Evolutionary conservation across 2,888 invertebrate genomes (phyloP).

Genomic region (Prosapia bicincta): DNA sequence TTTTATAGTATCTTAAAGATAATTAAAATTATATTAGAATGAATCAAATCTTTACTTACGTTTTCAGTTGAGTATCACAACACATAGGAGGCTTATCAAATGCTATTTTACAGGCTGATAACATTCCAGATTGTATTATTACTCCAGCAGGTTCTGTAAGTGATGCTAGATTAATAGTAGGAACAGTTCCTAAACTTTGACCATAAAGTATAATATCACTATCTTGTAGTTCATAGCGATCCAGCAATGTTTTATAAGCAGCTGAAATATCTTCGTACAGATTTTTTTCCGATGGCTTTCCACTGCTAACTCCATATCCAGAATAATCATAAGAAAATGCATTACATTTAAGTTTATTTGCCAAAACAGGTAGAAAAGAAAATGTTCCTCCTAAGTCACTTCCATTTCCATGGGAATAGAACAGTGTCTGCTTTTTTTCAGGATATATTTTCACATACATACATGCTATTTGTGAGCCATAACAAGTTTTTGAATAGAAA

Average conservation of each 20-base stretch:
- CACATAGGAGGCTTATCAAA: slow-evolving; percentile 50
- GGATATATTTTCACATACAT: slow-evolving; percentile 88
- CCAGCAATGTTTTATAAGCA: slow-evolving; percentile 89
- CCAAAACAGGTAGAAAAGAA: slow-evolving; percentile 94
- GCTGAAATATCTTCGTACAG: slow-evolving; percentile 98
- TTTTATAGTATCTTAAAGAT: too few species aligned
- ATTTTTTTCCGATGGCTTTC: slow-evolving; percentile 97
- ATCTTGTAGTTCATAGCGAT: slow-evolving; percentile 83
- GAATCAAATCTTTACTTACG: neutral
- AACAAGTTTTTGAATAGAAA: neutral
- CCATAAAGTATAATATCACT: slow-evolving; percentile 98
- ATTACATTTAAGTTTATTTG: slow-evolving; percentile 94
- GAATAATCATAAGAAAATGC: slow-evolving; percentile 96
- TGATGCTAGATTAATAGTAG: slow-evolving; percentile 94
- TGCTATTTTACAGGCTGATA: slow-evolving; percentile 97
- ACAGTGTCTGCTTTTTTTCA: slow-evolving; percentile 87
- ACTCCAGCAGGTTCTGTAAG: slow-evolving; percentile 93
- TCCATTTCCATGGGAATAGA: slow-evolving; percentile 98
- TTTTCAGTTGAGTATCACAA: neutral
- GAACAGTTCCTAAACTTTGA: slow-evolving; percentile 98
- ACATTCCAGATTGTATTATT: slow-evolving; percentile 94
- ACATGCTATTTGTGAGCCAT: slow-evolving; percentile 67
- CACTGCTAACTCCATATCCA: slow-evolving; percentile 93
- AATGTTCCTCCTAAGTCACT: slow-evolving; percentile 99
- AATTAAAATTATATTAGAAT: neutral